phyloP scores from a whole-genome alignment of 2,113 vertebrate species.

The Ibidorhyncha struthersii region DNA sequence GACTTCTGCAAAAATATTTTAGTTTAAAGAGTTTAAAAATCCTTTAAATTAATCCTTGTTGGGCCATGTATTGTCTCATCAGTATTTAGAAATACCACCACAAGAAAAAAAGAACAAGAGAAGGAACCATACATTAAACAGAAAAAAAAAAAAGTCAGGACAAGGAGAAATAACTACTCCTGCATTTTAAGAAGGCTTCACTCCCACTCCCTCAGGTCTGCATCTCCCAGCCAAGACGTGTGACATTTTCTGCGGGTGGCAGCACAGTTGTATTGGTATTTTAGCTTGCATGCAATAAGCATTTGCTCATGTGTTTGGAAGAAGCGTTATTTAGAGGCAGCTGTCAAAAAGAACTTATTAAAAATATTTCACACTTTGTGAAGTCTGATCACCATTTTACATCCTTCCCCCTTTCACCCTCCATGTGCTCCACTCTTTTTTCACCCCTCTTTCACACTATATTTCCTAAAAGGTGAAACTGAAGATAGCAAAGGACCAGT shows the following conservation, averaged over 20 bases:
- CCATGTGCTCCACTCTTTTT: neutral
- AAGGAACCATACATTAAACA: neutral
- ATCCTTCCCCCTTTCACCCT: neutral
- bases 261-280: neutral
- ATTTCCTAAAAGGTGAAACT: neutral
- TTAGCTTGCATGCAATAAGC: neutral
- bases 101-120: neutral
- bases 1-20: neutral
- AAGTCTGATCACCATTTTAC: neutral
- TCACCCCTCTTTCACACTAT: rapidly evolving
- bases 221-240: neutral
- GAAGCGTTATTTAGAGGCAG: neutral
- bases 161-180: neutral
- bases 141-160: neutral
- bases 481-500: neutral
- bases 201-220: neutral
- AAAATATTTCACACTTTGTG: neutral
- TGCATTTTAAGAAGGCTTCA: neutral
- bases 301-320: neutral
- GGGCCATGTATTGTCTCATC: neutral
- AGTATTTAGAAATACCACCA: neutral
- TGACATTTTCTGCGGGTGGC: neutral
- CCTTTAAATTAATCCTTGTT: neutral
- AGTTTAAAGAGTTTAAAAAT: neutral
- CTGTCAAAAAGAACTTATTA: neutral